Evolutionary conservation across 2,797 vertebrate species (phyloP), one percentile per base, ranked within the genome.

Genomic region (Phylloscopus collybita): DNA sequence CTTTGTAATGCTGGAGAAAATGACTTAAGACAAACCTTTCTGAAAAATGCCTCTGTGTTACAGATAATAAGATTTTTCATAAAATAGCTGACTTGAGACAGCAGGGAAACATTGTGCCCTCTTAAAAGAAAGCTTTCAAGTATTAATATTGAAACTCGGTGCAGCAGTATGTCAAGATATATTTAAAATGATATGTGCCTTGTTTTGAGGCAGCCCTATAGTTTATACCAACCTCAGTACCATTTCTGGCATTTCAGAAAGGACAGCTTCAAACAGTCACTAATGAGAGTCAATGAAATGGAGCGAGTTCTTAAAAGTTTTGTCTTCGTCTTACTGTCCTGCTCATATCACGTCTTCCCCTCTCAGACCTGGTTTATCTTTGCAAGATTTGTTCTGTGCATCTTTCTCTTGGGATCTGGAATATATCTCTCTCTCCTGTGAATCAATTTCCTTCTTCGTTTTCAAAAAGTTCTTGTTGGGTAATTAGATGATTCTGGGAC

Each of bases 401-500:
- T 95, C 80, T 88, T 84, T 88, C 96, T 94, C 96, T 50, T 80
- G 96, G 95, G 96, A 93, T 96, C 95, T 95, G 90, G 83, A 96
- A 96, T 93, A 96, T 57, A 96, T 96, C 91, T 95, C 36, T 93
- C 93, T 91, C 93, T 96, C 92, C 60, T 73, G 86, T 80, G 91
- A 92, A 90, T 96, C 94, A 84, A 5, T 93, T 95, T 95, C 80
- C 47, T 90, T 93, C 95, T 92, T 57, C 81, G 71, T 88, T 95
- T 95, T 97, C 71, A 86, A 5, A 76, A 96, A 97, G 95, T 96
- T 95, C 90, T 96, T 71, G 23, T 84, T 96, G 88, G 83, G 69
- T 97, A 96, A 97, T 97, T 96, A 96, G 90, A 92, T 93, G 53
- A 96, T 96, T 97, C 96, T 97, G 94, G 95, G 95, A 88, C 96